Base-by-base conservation (phyloP, 37 sponge, comb jelly and placozoan genomes). In the Agelas oroides region DNA sequence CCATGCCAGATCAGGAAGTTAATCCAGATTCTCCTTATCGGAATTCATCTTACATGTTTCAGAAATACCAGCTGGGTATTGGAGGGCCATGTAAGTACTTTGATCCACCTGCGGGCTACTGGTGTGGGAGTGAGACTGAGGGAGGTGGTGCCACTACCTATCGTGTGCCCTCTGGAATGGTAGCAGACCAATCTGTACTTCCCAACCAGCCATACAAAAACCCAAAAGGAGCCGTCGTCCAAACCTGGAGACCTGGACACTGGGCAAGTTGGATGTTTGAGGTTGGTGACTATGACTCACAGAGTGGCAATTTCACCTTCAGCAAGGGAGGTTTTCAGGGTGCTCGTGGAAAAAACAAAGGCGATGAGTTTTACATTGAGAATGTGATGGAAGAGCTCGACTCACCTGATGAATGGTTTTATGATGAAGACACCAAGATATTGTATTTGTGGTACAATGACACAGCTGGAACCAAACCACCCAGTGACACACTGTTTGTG, bases 211-310 rank as follows among this genome's bases (percentile, higher is more conserved):
- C 85, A 1, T 93, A 90, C 83, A 78, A 38, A 18, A 70, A 81
- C 40, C 56, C 85, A 30, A 53, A 78, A 28, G 90, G 89, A 20
- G 90, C 85, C n/a, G 71, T 92, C 8, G 76, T 89, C 5, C 93
- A 89, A 54, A 78, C 76, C 28, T 93, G 89, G 75, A 89, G 86
- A 17, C 58, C 86, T 41, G 75, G 70, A 32, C 85, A 80, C 59
- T 93, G 93, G 93, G 90, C 70, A 13, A 89, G 75, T 64, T 93
- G 93, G 93, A 73, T 73, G 91, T 93, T 89, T 70, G 75, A 77
- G 53, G 73, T 93, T 24, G 86, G 56, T 1, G 40, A n/a, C 14
- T 38, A 76, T 23, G 73, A 85, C 24, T 56, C 23, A 25, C 65
- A 19, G 18, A 82, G 64, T 27, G 71, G 65, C 11, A 55, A 59